A percentile compares a stretch with the other conserved stretches of the same genome.
Evolutionary conservation across 1,140 invertebrate genomes (phyloP).

Genomic region (Asbolus verrucosus): DNA sequence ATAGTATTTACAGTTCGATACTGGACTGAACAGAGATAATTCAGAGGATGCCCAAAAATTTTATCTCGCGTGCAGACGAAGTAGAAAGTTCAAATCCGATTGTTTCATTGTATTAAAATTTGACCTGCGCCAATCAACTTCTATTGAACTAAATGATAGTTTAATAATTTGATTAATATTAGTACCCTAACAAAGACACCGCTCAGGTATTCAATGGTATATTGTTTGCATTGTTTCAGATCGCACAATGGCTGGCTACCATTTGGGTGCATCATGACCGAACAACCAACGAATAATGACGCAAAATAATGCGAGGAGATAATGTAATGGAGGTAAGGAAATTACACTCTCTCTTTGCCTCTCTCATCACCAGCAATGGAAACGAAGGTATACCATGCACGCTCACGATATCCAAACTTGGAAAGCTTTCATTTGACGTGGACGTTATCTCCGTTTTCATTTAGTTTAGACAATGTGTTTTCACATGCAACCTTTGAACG

Average conservation of each 20-base stretch:
- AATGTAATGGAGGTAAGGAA: constrained; percentile 64
- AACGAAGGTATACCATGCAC: constrained; percentile 16
- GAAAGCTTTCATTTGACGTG: constrained; percentile 40
- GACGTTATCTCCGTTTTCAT: constrained; percentile 48
- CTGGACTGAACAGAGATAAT: neutral
- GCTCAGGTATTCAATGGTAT: constrained; percentile 15
- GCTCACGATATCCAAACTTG: constrained; percentile 32
- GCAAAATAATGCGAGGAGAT: constrained; percentile 62
- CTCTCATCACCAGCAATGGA: constrained; percentile 6
- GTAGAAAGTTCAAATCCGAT: neutral
- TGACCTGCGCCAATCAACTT: neutral
- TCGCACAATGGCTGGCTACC: constrained; percentile 45
- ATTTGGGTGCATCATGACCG: constrained; percentile 55
- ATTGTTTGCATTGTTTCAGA: constrained; percentile 52
- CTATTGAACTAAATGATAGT: constrained; percentile 3
- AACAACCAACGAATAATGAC: constrained; percentile 57
- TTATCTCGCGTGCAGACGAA: too few relatives aligned
- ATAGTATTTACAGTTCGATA: too few relatives aligned
- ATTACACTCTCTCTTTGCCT: constrained; percentile 36
- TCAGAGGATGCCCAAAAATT: neutral
- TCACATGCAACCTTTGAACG: constrained; percentile 41
- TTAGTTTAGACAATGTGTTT: constrained; percentile 47
- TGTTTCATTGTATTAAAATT: neutral
- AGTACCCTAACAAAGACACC: constrained; percentile 12
- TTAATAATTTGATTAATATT: constrained; percentile 26